A percentile compares a stretch with the other conserved stretches of the same genome.
Evolutionary conservation across 2,888 invertebrate genomes (phyloP).

Genomic region (Syrista parreyssii): DNA sequence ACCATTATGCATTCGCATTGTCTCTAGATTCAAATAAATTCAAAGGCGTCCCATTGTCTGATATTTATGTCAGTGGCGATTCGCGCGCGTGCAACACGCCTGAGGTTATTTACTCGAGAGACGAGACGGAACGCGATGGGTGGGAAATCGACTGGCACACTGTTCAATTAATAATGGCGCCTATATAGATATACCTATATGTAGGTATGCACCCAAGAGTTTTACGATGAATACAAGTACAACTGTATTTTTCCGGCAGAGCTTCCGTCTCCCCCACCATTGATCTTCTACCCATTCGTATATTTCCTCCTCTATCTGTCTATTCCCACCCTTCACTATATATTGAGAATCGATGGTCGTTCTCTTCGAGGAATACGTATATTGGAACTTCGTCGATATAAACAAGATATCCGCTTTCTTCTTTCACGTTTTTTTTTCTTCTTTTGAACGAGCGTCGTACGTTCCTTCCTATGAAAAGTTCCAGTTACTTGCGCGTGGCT

Average conservation of each 20-base stretch:
- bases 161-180: neutral
- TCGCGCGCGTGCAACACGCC: conserved; percentile 18
- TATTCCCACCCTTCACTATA: neutral
- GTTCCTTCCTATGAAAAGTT: neutral
- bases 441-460: neutral
- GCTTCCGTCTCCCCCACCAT: neutral
- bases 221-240: neutral
- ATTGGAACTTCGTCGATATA: neutral
- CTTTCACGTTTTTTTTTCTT: neutral
- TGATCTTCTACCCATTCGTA: neutral
- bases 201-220: neutral
- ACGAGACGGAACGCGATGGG: conserved; percentile 23
- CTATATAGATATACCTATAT: neutral
- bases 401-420: neutral
- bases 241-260: neutral
- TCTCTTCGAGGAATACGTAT: neutral
- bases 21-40: neutral
- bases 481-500: neutral
- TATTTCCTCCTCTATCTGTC: neutral
- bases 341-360: neutral
- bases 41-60: neutral
- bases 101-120: conserved; percentile 25
- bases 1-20: neutral
- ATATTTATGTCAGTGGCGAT: conserved; percentile 25
- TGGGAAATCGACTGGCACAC: conserved; percentile 22